phyloP scores from a whole-genome alignment of 2,113 vertebrate species.

The Poicephalus gulielmi region DNA sequence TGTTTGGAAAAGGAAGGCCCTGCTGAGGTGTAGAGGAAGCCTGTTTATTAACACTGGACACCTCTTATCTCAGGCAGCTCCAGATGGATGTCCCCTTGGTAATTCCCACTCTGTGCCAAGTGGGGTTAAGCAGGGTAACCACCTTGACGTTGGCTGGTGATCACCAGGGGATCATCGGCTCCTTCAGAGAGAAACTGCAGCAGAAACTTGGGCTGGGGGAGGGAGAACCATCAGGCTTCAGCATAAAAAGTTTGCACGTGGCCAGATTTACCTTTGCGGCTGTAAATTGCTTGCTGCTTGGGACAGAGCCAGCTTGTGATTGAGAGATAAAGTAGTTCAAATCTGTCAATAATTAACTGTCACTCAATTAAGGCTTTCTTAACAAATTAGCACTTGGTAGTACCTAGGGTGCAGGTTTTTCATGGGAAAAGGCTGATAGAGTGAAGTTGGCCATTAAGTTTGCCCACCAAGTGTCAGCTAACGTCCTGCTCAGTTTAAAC shows the following conservation, averaged over 20 bases:
- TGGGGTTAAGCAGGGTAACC: conserved; percentile 76
- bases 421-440: conserved; percentile 63
- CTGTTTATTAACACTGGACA: conserved; percentile 91
- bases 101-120: conserved; percentile 76
- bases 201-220: conserved; percentile 3
- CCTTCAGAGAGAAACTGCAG: conserved; percentile 54
- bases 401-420: conserved; percentile 62
- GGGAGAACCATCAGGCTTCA: conserved; percentile 3
- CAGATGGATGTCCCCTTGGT: conserved; percentile 82
- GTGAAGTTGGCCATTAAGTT: conserved; percentile 24
- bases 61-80: conserved; percentile 91
- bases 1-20: conserved; percentile 96
- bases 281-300: conserved; percentile 64
- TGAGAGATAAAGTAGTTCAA: conserved; percentile 72
- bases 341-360: conserved; percentile 77
- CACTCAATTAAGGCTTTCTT: conserved; percentile 63
- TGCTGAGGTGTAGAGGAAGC: conserved; percentile 93
- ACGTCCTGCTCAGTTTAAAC: conserved; percentile 33
- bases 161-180: conserved; percentile 44
- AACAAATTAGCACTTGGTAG: conserved; percentile 67
- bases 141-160: conserved; percentile 75
- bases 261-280: conserved; percentile 52
- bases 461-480: conserved; percentile 6
- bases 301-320: conserved; percentile 66
- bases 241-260: conserved; percentile 43